Conservation (phyloP, 2,113 vertebrate genomes). For the Hippopotamus amphibius region DNA sequence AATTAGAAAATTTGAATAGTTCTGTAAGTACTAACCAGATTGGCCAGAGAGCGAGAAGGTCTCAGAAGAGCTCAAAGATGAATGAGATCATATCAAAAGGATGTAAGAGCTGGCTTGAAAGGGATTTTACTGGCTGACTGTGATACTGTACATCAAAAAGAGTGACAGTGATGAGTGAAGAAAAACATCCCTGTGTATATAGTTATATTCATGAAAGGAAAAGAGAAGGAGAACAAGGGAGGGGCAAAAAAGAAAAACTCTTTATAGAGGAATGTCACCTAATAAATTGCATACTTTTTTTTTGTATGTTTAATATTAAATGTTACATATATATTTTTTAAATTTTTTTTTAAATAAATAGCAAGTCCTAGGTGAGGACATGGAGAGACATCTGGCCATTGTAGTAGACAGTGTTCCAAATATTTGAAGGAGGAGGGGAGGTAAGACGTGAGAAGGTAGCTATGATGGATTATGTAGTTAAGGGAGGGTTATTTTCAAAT, state of each 20-base stretch:
- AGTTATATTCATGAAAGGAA: not conserved
- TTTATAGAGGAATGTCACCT: not conserved
- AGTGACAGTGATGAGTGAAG: not conserved
- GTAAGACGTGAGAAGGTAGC: not conserved
- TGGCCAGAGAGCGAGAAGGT: not conserved
- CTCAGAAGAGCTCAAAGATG: not conserved
- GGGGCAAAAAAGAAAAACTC: not conserved
- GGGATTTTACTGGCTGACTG: not conserved
- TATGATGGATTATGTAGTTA: not conserved
- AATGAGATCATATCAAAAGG: not conserved
- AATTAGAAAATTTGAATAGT: not conserved
- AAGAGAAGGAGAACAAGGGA: not conserved
- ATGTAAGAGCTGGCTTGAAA: not conserved
- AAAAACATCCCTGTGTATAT: not conserved
- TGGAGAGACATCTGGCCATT: not conserved
- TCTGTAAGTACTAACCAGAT: not conserved
- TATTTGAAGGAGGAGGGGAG: not conserved
- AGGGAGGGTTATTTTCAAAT: not conserved
- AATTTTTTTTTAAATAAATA: not conserved
- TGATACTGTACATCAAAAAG: not conserved
- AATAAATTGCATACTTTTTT: not conserved
- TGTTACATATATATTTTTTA: not conserved
- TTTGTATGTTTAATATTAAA: constrained; percentile 12
- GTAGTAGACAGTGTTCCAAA: not conserved
- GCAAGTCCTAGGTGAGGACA: not conserved